Evolutionary conservation across 1,140 invertebrate genomes (phyloP), one percentile per base, ranked within the genome.

Genomic region (Danaus melanippus): DNA sequence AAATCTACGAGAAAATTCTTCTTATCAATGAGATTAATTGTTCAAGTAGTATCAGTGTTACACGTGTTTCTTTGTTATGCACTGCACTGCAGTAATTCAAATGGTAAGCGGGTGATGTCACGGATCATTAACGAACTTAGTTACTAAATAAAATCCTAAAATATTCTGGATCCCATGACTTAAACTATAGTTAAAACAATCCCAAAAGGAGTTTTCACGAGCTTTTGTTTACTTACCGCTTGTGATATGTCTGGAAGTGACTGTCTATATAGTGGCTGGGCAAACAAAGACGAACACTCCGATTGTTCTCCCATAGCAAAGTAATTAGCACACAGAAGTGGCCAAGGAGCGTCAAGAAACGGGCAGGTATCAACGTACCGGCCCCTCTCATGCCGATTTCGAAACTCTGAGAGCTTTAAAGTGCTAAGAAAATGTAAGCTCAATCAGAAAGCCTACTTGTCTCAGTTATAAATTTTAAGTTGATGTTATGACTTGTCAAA

Each of bases 281-380:
- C 61, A 88, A 87, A 88, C 89, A 90, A 55, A 71, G 77, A 62
- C 67, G 82, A 58, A 80, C 74, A 66, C 71, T 89, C 85, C 85
- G 74, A 57, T 84, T 74, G 72, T 74, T 88, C 77, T 87, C 88
- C 89, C 89, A 90, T 89, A 90, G 70, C 64, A 90, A 75, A 46
- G 84, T 83, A 50, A 89, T 67, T 49, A 85, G 69, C 58, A 90
- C 86, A 62, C 80, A 86, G 46, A 90, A 79, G 74, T 90, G 89
- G 39, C 86, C 84, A 57, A 89, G 70, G 43, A 90, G 78, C 62
- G 84, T 87, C 50, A 90, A 72, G 79, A 90, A 90, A 62, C 89
- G 79, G 40, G 87, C 80, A 60, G 88, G 88, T 66, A 90, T 88
- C 42, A 90, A 60, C 50, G 76, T 76, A 50, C 76, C 67, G 52